phyloP scores from a whole-genome alignment of 2,113 vertebrate species.

The Phocoena sinus region DNA sequence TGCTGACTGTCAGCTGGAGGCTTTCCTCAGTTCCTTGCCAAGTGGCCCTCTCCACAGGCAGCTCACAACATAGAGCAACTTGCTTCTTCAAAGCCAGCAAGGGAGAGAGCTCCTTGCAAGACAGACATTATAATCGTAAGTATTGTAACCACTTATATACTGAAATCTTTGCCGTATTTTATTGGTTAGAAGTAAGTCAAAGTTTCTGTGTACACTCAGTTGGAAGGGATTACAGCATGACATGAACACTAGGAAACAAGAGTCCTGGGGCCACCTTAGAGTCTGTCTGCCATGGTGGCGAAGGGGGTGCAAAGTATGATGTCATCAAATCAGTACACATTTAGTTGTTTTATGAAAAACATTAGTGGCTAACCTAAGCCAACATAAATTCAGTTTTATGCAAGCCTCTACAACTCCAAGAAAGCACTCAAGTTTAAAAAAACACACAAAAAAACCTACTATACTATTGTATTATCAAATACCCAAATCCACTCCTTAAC shows the following conservation, averaged over 20 bases:
- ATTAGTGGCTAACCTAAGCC: background rate
- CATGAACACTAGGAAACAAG: background rate
- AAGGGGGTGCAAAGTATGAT: background rate
- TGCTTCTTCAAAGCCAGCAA: background rate
- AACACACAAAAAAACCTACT: background rate
- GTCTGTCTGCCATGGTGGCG: background rate
- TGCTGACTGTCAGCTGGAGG: background rate
- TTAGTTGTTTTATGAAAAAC: background rate
- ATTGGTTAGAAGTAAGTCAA: background rate
- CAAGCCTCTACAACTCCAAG: background rate
- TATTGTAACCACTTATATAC: background rate
- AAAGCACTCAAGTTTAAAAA: background rate
- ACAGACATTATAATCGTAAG: background rate
- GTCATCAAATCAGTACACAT: background rate
- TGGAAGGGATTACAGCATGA: background rate
- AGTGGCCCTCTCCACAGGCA: background rate
- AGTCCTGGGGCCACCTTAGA: background rate
- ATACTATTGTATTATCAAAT: background rate
- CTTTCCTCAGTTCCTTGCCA: background rate
- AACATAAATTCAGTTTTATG: background rate
- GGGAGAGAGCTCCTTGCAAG: background rate
- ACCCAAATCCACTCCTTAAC: background rate
- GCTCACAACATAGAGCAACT: background rate
- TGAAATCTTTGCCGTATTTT: background rate
- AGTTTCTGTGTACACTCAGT: background rate